Percentiles rank a stretch among this genome's conserved stretches.
Evolutionary conservation across 2,113 vertebrate genomes (phyloP).

Genomic region (Chaetops frenatus): DNA sequence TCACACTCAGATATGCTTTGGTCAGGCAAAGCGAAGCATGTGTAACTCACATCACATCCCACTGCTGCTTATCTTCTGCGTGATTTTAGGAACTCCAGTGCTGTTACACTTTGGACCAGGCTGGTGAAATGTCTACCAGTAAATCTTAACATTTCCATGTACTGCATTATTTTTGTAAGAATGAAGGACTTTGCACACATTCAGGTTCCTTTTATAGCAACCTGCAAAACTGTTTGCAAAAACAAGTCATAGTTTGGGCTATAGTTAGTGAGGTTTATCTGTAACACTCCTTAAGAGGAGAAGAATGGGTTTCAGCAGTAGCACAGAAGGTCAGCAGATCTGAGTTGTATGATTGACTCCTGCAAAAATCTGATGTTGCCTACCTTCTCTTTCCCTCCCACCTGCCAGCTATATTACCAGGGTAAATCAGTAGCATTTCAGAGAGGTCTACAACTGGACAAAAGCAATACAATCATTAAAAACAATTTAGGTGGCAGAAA

Average conservation of each 20-base stretch:
- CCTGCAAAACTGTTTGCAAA: background rate
- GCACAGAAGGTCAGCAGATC: background rate
- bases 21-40: background rate
- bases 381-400: background rate
- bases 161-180: slow-evolving; percentile 3
- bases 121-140: background rate
- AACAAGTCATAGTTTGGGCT: background rate
- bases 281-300: background rate
- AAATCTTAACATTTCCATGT: background rate
- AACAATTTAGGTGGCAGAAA: background rate
- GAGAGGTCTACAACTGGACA: background rate
- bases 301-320: background rate
- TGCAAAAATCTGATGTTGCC: background rate
- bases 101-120: slow-evolving; percentile 1
- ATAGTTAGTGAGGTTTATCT: background rate
- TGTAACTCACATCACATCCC: background rate
- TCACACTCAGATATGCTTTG: background rate
- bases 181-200: background rate
- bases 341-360: background rate
- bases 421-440: background rate
- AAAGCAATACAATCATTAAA: background rate
- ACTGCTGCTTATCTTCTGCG: background rate
- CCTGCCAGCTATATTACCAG: background rate
- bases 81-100: background rate
- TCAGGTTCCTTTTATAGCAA: slow-evolving; percentile 4